Evolutionary conservation across 2,797 vertebrate species (phyloP).

Genomic region (Anabacerthia variegaticeps): DNA sequence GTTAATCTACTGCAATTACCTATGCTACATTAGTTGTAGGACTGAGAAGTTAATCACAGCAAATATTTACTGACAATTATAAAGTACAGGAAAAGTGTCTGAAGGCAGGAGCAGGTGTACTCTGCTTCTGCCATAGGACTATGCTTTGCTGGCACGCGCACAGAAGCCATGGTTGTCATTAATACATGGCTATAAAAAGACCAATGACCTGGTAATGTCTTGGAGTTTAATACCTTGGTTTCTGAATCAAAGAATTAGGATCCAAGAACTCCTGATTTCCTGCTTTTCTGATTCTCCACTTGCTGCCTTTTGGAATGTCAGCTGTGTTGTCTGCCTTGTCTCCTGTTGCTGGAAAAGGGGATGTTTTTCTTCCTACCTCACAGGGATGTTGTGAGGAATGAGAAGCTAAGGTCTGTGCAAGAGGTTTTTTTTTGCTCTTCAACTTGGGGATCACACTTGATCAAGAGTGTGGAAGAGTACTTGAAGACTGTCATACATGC

Average conservation of each 20-base stretch:
- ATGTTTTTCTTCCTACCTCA: constrained; percentile 38
- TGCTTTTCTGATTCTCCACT: not conserved
- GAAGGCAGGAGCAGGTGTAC: not conserved
- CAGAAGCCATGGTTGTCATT: constrained; percentile 15
- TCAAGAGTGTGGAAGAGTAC: not conserved
- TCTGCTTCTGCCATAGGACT: not conserved
- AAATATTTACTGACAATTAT: not conserved
- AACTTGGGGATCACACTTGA: not conserved
- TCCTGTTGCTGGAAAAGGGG: constrained; percentile 1
- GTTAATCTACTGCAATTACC: not conserved
- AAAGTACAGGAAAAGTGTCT: not conserved
- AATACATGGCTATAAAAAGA: not conserved
- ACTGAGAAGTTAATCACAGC: not conserved
- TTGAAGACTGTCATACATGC: not conserved
- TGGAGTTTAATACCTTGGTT: not conserved
- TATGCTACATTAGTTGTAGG: not conserved
- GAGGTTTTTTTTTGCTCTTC: constrained; percentile 1
- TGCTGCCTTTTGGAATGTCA: constrained; percentile 6
- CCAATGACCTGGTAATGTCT: not conserved
- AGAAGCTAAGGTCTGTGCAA: not conserved
- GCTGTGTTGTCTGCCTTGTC: constrained; percentile 7
- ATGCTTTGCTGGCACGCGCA: constrained; percentile 25
- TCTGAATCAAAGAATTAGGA: constrained; percentile 21
- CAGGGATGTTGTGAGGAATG: constrained; percentile 44
- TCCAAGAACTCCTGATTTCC: not conserved